Evolutionary conservation across 2,113 vertebrate species (phyloP), one percentile per base, ranked within the genome.

Genomic region (Cebus imitator): DNA sequence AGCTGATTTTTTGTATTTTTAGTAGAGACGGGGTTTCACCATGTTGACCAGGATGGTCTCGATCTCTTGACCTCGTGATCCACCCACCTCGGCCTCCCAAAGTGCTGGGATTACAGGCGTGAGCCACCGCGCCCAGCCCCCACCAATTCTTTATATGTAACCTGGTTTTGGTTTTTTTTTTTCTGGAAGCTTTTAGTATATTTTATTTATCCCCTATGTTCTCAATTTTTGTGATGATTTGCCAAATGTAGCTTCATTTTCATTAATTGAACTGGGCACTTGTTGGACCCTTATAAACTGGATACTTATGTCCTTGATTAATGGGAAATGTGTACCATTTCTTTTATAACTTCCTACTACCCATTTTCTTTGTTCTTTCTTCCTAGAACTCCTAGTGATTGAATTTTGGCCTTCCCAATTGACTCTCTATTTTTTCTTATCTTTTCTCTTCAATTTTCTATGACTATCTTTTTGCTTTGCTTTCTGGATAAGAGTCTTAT

Each of bases 341-440:
- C 68, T 86, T 83, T 94, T 82, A 50, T 55, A 85, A 94, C 86
- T 91, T 96, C 10, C 25, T 72, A 48, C 32, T 78, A 89, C 66
- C 7, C 6, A 57, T 84, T 93, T 94, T 94, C 72, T 94, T 66
- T 95, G 14, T 91, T 79, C 50, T 85, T 40, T 93, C 21, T 94
- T 93, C 61, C 87, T 96, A 87, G 89, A 94, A 87, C 35, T 70
- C 55, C 27, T 90, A 27, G 82, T 96, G 25, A 94, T 91, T 93
- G 76, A 86, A 93, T 90, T 87, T 92, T 82, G 35, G 43, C 27
- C 73, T 90, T 91, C 45, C 78, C 5, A 4, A 83, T 90, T 83
- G 82, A 87, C 73, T 90, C 27, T 58, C 14, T 90, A 79, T 81
- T 93, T 43, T 86, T 87, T 91, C 50, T 70, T 87, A 72, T 86